These are phyloP conservation scores for Uloborus diversus DNA, from an alignment of 1,140 invertebrate species.

Conservation along the genomic window DNA sequence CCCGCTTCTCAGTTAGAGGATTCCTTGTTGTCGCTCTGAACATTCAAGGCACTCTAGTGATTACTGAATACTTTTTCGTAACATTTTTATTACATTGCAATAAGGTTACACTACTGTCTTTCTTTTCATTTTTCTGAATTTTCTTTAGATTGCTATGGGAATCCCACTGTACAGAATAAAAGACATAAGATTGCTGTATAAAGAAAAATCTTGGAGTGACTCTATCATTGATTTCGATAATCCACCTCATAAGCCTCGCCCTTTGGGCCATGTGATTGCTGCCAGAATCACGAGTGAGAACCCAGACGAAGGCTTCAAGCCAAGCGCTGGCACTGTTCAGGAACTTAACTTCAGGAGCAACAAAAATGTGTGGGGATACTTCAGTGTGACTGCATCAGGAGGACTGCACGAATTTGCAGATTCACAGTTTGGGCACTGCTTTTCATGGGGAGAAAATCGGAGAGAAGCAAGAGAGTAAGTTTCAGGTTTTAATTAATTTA, in stretches of 20 bases:
- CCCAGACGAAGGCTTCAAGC: constrained; percentile 99
- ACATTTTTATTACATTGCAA: too few relatives aligned
- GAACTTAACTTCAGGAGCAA: constrained; percentile 98
- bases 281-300: constrained; percentile 99
- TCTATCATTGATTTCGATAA: constrained; percentile 89
- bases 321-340: constrained; percentile 96
- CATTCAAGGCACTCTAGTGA: too few relatives aligned
- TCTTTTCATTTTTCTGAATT: not conserved
- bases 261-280: constrained; percentile 98
- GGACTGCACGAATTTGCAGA: constrained; percentile 99
- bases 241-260: constrained; percentile 83
- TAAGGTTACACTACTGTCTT: not conserved
- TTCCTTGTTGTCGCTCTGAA: too few relatives aligned
- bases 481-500: too few relatives aligned
- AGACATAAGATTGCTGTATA: constrained; percentile 93
- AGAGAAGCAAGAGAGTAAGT: constrained; percentile 93
- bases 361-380: constrained; percentile 99
- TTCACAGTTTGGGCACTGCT: constrained; percentile 99
- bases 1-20: too few relatives aligned
- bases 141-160: constrained; percentile 97
- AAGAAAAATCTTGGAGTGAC: constrained; percentile 89
- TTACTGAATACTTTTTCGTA: too few relatives aligned
- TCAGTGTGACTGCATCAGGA: constrained; percentile 96
- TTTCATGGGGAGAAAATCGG: constrained; percentile 99
- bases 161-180: constrained; percentile 94